Evolutionary conservation across 23 tunicate genomes (phyloP).

Genomic region (Pegea sp.): DNA sequence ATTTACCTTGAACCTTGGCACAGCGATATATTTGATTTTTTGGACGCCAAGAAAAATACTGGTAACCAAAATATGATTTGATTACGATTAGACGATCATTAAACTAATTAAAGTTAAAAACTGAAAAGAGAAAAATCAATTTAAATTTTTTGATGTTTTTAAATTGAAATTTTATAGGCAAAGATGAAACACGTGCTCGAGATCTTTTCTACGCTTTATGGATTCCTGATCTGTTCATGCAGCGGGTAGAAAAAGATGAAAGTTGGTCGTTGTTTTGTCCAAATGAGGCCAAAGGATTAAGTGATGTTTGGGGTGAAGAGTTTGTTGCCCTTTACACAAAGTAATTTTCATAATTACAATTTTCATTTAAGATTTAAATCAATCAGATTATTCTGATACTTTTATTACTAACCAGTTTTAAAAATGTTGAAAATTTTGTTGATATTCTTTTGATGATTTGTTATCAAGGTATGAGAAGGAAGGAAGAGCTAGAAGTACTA

Average conservation of each 20-base stretch:
- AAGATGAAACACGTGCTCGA: constrained; percentile 88
- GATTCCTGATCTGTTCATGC: constrained; percentile 99
- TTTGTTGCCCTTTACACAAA: constrained; percentile 69
- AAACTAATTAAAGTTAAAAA: too few relatives aligned
- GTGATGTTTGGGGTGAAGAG: constrained; percentile 92
- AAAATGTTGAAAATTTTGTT: too few relatives aligned
- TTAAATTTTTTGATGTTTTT: too few relatives aligned
- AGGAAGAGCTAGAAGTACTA: constrained; percentile 61
- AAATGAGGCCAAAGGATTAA: constrained; percentile 75
- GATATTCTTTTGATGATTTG: too few relatives aligned
- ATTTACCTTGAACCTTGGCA: constrained; percentile 99
- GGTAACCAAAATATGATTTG: constrained; percentile 6
- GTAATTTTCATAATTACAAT: constrained; percentile 10
- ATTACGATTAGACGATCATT: background rate
- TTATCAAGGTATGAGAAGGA: constrained; percentile 47
- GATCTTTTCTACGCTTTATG: constrained; percentile 95
- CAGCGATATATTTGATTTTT: constrained; percentile 91
- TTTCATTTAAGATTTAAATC: too few relatives aligned
- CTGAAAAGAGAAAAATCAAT: too few relatives aligned
- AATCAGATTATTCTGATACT: background rate
- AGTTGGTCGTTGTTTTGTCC: constrained; percentile 94
- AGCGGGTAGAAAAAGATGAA: constrained; percentile 74
- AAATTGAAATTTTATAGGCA: too few relatives aligned
- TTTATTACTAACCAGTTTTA: background rate
- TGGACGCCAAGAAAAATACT: constrained; percentile 94